Evolutionary conservation across 1,140 invertebrate genomes (phyloP).

Genomic region (Cheumatopsyche charites): DNA sequence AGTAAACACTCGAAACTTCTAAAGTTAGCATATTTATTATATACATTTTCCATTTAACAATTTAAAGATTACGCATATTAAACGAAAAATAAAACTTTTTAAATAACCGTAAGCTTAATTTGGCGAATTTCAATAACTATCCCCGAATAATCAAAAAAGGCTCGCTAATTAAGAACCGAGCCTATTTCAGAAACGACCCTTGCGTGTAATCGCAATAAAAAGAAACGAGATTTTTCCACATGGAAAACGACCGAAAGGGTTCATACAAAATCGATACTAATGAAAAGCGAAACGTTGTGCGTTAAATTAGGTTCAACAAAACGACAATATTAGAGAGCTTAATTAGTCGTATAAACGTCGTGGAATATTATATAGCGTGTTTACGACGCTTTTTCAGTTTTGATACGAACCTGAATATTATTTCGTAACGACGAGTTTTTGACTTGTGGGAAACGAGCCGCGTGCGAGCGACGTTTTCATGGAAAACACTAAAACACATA

Average conservation of each 20-base stretch:
- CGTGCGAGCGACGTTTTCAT: not conserved
- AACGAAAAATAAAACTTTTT: no score
- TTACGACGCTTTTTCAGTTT: conserved; percentile 4
- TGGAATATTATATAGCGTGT: no score
- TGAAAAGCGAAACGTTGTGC: not conserved
- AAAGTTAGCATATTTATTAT: no score
- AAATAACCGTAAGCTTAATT: no score
- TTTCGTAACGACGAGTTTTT: no score
- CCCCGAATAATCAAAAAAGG: no score
- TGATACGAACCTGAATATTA: not conserved
- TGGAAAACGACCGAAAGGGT: not conserved
- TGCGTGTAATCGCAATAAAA: conserved; percentile 17
- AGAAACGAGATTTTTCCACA: not conserved
- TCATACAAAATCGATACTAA: not conserved
- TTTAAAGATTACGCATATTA: no score
- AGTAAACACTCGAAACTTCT: no score
- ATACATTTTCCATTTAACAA: no score
- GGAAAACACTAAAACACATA: not conserved
- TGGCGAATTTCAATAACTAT: no score
- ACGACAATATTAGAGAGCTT: not conserved
- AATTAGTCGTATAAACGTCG: no score
- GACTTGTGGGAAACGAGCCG: not conserved
- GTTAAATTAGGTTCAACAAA: not conserved
- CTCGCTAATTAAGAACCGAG: no score
- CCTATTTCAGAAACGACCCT: not conserved